phyloP scores from a whole-genome alignment of 2,888 invertebrate genomes.

The Caradrina kadenii region DNA sequence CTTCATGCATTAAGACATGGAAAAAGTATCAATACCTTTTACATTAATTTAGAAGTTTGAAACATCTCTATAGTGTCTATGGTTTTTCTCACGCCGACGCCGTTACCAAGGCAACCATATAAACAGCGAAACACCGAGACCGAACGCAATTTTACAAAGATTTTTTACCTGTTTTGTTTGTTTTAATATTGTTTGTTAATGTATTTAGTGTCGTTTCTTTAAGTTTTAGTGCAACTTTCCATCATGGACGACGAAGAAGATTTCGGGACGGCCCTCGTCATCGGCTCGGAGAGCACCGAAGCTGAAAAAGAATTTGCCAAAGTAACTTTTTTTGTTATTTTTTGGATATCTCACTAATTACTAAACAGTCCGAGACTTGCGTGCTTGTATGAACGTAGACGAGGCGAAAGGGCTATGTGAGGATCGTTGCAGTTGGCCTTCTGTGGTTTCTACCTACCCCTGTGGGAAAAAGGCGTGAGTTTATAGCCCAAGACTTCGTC shows the following conservation, averaged over 20 bases:
- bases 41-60: not conserved
- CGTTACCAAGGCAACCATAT: conserved; percentile 68
- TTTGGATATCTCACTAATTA: not conserved
- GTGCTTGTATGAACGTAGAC: no score
- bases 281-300: conserved; percentile 85
- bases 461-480: no score
- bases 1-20: no score
- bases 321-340: conserved; percentile 65
- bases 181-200: conserved; percentile 63
- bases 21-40: not conserved
- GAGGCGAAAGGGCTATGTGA: no score
- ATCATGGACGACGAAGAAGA: conserved; percentile 78
- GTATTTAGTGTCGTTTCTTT: conserved; percentile 56
- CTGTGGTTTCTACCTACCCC: no score
- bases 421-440: no score
- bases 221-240: conserved; percentile 45
- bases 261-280: conserved; percentile 75
- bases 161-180: conserved; percentile 70
- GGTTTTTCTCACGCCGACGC: conserved; percentile 56
- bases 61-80: not conserved
- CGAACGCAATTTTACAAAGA: conserved; percentile 52
- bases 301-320: conserved; percentile 84
- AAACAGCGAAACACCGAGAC: conserved; percentile 64
- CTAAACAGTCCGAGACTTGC: no score
- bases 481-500: no score